phyloP scores from a whole-genome alignment of 2,888 invertebrate genomes.

The Machimus rusticus region DNA sequence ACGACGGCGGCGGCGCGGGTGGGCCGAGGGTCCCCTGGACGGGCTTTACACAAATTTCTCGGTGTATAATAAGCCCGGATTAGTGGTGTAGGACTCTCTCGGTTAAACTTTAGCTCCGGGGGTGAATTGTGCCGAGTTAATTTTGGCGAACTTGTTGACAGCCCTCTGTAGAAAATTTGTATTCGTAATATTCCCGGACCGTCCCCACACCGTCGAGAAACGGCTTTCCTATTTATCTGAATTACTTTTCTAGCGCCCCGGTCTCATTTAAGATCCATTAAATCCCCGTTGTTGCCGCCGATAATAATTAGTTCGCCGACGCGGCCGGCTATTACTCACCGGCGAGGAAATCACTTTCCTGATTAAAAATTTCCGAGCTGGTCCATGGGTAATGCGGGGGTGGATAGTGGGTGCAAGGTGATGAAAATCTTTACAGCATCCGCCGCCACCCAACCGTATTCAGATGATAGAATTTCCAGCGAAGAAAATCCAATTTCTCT shows the following conservation, averaged over 20 bases:
- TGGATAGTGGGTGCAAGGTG: neutral
- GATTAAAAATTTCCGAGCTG: constrained; percentile 2
- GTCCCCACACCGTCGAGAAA: neutral
- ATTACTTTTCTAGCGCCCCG: neutral
- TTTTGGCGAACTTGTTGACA: neutral
- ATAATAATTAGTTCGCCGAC: neutral
- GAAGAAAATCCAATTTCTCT: neutral
- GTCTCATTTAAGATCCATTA: neutral
- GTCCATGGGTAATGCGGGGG: neutral
- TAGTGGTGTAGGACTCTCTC: neutral
- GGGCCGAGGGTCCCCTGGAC: neutral
- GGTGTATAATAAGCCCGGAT: neutral
- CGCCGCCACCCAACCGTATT: neutral
- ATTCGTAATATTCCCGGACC: neutral
- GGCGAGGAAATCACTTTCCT: neutral
- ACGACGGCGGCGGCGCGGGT: neutral
- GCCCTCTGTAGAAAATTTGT: neutral
- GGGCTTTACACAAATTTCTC: neutral
- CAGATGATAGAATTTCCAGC: neutral
- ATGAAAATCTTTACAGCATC: neutral
- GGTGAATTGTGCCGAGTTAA: neutral
- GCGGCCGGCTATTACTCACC: neutral
- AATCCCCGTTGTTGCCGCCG: neutral
- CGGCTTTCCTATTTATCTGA: neutral
- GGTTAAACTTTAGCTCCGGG: neutral